These are phyloP conservation scores for Actias luna DNA, from an alignment of 2,888 invertebrate species.

Conservation along the genomic window DNA sequence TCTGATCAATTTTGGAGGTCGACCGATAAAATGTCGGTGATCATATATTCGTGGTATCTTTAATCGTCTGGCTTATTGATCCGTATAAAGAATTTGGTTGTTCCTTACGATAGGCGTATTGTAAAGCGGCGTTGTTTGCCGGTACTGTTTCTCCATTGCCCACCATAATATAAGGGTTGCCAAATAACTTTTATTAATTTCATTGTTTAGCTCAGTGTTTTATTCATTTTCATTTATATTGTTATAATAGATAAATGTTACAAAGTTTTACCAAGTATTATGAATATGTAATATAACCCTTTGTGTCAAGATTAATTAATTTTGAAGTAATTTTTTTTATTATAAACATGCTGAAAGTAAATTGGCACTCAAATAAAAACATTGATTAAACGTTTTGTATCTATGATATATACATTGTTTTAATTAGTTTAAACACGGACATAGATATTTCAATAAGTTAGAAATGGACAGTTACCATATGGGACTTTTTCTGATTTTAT, in stretches of 20 bases:
- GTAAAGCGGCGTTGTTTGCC: conserved; percentile 37
- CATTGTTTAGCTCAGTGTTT: too few relatives aligned
- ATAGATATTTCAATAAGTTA: not conserved
- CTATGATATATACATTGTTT: not conserved
- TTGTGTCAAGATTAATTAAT: not conserved
- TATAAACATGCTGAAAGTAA: not conserved
- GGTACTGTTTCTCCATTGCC: conserved; percentile 35
- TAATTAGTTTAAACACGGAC: not conserved
- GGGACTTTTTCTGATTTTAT: not conserved
- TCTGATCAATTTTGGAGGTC: conserved; percentile 64
- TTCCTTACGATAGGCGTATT: conserved; percentile 50
- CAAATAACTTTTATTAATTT: not conserved
- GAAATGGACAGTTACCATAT: not conserved
- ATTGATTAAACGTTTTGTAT: not conserved
- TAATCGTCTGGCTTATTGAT: conserved; percentile 57
- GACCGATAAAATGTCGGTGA: conserved; percentile 49
- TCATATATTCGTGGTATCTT: conserved; percentile 59
- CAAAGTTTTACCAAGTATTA: not conserved
- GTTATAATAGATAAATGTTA: not conserved
- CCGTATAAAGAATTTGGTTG: conserved; percentile 53
- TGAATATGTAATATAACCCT: not conserved
- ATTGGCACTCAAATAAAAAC: not conserved
- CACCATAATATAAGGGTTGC: conserved; percentile 27
- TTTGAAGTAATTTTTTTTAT: not conserved
- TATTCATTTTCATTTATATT: too few relatives aligned